phyloP scores from a whole-genome alignment of 2,797 vertebrate genomes.

The Peromyscus eremicus region DNA sequence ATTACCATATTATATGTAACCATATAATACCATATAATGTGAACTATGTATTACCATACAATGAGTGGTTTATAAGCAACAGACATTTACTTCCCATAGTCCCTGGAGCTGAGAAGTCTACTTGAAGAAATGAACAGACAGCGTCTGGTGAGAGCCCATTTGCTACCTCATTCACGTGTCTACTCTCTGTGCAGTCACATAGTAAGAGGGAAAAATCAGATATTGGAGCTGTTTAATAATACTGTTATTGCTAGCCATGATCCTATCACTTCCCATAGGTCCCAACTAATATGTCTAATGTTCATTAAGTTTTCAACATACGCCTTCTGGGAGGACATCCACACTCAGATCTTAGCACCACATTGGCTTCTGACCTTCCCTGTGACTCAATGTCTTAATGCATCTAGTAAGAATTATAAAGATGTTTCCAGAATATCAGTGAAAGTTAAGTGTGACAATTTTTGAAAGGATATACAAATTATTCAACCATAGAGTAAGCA shows the following conservation, averaged over 20 bases:
- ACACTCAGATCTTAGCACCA: background rate
- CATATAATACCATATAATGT: no score
- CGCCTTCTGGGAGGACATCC: background rate
- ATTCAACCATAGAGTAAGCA: background rate
- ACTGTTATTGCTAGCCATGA: no score
- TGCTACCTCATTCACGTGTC: background rate
- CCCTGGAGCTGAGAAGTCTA: background rate
- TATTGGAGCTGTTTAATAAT: background rate
- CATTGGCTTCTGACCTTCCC: background rate
- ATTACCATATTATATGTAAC: no score
- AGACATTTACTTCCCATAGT: background rate
- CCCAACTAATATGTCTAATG: background rate
- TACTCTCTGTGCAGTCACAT: background rate
- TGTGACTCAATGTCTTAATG: background rate
- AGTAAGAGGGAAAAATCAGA: background rate
- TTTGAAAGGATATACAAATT: background rate
- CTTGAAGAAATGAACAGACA: background rate
- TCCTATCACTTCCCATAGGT: no score
- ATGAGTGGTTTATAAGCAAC: background rate
- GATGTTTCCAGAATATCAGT: background rate
- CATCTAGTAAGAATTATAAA: background rate
- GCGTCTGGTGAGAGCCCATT: background rate
- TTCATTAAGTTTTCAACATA: background rate
- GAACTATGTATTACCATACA: background rate
- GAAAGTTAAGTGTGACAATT: background rate